Conservation (phyloP, 2,113 vertebrate genomes). For the Microtus ochrogaster region DNA sequence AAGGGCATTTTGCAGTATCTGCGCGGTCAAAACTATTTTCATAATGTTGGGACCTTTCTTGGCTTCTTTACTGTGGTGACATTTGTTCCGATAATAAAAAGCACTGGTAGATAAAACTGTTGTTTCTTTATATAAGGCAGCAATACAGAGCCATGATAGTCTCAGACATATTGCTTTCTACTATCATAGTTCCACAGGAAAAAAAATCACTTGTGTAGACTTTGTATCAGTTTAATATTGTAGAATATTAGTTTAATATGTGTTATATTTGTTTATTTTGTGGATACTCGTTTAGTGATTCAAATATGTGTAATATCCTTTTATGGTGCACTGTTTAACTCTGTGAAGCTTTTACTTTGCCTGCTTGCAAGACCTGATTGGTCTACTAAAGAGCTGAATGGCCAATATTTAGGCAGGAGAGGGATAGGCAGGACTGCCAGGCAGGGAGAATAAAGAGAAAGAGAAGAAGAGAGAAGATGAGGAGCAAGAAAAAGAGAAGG, state of each 20-base stretch:
- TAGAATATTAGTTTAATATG: neutral
- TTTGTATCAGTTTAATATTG: neutral
- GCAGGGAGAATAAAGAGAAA: neutral
- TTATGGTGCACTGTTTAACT: neutral
- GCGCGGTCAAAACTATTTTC: slow-evolving; percentile 23
- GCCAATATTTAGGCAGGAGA: neutral
- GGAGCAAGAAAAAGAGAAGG: neutral
- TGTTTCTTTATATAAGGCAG: neutral
- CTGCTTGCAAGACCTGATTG: neutral
- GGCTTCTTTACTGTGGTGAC: slow-evolving; percentile 9
- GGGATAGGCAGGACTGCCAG: neutral
- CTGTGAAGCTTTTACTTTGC: neutral
- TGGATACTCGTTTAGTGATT: neutral
- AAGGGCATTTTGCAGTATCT: neutral
- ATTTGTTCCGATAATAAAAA: slow-evolving; percentile 19
- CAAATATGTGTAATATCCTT: neutral
- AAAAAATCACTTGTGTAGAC: neutral
- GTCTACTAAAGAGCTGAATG: neutral
- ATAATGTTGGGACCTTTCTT: neutral
- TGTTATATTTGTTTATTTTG: neutral
- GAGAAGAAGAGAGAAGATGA: neutral
- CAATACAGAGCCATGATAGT: neutral
- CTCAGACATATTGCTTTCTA: neutral
- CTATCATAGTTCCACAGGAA: accelerated
- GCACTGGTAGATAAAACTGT: neutral